Conservation (phyloP, 1,140 invertebrate genomes). For the Lasioglossum albipes region DNA sequence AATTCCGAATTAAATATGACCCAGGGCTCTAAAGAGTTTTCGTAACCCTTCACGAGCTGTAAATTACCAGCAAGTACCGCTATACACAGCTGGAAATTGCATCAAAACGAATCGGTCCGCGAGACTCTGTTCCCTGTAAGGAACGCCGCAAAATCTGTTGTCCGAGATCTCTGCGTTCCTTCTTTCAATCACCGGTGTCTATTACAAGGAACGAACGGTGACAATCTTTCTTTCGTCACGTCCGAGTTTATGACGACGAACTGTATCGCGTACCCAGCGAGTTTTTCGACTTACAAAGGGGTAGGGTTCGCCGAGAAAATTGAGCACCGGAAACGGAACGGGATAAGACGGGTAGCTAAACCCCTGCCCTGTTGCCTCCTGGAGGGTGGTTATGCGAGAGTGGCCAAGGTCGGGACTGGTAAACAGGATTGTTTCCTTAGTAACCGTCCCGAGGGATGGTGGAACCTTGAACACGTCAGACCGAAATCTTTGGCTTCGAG, state of each 20-base stretch:
- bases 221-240: background rate
- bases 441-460: conserved; percentile 61
- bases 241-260: background rate
- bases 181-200: background rate
- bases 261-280: too few species aligned
- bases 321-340: conserved; percentile 8
- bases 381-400: conserved; percentile 64
- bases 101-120: background rate
- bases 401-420: conserved; percentile 76
- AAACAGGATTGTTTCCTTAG: conserved; percentile 73
- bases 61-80: conserved; percentile 4
- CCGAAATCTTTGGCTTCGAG: conserved; percentile 30
- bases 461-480: conserved; percentile 64
- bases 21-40: background rate
- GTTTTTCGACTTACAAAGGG: too few species aligned
- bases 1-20: background rate
- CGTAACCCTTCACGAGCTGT: conserved; percentile 11
- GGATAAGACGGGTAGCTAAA: conserved; percentile 4
- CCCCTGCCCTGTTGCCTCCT: background rate
- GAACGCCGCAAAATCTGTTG: background rate
- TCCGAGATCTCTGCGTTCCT: too few species aligned
- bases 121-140: background rate
- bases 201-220: background rate
- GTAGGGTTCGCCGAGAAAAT: background rate
- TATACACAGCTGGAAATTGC: background rate